Evolutionary conservation across 2,113 vertebrate genomes (phyloP), one percentile per base, ranked within the genome.

Genomic region (Zosterops lateralis): DNA sequence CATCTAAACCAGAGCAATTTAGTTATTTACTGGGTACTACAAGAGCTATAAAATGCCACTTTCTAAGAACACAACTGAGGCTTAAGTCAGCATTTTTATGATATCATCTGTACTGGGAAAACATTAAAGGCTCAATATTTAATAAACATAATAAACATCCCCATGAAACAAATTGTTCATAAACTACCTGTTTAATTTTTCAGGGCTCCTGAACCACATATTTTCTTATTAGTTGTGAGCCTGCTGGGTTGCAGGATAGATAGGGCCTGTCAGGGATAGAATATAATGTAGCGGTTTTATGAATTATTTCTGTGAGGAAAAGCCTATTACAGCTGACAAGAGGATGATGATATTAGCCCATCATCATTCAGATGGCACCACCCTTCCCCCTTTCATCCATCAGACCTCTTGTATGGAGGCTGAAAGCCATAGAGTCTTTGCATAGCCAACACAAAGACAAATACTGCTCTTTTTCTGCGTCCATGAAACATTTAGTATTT

Each of bases 401-500:
- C 99, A 99, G 98, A 96, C 97, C 97, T 97, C 98, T 98, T 98
- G 97, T 97, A 98, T 82, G 97, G 98, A 98, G 97, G 97, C 98
- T 98, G 98, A 96, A 97, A 98, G 95, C 97, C 97, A 96, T 95
- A 94, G 94, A 93, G 94, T 96, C 97, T 98, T 97, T 97, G 96
- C 98, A 97, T 98, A 98, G 98, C 98, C 98, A 98, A 99, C 98
- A 98, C 98, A 98, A 99, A 99, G 99, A 99, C 98, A 98, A 99
- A 99, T 99, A 98, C 98, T 98, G 98, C 98, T 99, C 98, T 99
- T 99, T 98, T 98, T 99, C 98, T 97, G 98, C 98, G 92, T 98
- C 99, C 98, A 99, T 99, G 98, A 99, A 99, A 99, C 99, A 99
- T 99, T 99, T 98, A 99, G 98, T 98, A 99, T 99, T 99, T 99